A percentile compares a stretch with the other conserved stretches of the same genome.
These are phyloP conservation scores for Cathartes aura DNA, from an alignment of 2,113 vertebrate species.

Conservation along the genomic window DNA sequence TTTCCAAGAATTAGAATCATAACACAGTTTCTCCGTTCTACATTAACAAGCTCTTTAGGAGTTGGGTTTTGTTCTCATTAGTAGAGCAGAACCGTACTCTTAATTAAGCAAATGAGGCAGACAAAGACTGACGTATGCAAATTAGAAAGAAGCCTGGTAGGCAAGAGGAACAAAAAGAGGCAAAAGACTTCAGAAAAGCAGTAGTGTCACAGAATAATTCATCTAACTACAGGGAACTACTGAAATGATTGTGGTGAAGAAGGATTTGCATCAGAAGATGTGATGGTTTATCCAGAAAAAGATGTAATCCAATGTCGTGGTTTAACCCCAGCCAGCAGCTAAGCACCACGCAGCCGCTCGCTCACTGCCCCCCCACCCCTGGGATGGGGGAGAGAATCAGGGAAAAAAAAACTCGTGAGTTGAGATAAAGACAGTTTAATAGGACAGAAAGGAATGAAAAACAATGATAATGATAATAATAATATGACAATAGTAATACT, in stretches of 20 bases:
- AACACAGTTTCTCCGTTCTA: background rate
- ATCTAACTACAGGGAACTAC: background rate
- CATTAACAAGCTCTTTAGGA: conserved; percentile 2
- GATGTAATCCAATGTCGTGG: too few species aligned
- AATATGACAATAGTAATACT: too few species aligned
- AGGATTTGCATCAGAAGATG: background rate
- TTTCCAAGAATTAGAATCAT: conserved; percentile 6
- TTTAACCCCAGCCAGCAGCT: too few species aligned
- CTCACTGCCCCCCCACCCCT: too few species aligned
- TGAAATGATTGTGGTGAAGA: background rate
- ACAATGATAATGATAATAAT: too few species aligned
- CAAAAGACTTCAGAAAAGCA: background rate
- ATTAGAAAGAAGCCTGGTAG: conserved; percentile 16
- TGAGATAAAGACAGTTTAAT: too few species aligned
- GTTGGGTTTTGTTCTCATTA: conserved; percentile 23
- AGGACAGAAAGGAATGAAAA: too few species aligned
- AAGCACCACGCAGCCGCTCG: too few species aligned
- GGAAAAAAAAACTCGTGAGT: too few species aligned
- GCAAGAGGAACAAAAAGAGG: background rate
- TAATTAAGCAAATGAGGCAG: conserved; percentile 49
- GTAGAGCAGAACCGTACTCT: background rate
- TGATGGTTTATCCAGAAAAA: background rate
- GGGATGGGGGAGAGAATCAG: too few species aligned
- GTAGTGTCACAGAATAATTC: background rate
- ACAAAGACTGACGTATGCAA: conserved; percentile 42